A percentile compares a stretch with the other conserved stretches of the same genome.
phyloP scores from a whole-genome alignment of 2,113 vertebrate genomes.

The Dicaeum eximium region DNA sequence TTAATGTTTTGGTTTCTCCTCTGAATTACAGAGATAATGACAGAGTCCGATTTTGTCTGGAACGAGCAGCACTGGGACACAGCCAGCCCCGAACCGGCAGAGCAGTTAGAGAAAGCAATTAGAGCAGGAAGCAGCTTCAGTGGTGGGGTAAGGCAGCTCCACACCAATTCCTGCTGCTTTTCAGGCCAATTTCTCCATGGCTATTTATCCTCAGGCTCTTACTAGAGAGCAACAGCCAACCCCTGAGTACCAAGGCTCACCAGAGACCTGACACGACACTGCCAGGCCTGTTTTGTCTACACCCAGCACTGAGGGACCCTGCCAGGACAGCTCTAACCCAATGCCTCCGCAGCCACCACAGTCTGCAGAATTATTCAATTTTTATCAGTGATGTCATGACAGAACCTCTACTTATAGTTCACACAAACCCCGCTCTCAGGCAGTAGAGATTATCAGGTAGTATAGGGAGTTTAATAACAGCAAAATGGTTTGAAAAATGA shows the following conservation, averaged over 20 bases:
- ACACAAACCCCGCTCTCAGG: neutral
- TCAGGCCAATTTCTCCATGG: neutral
- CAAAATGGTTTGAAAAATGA: neutral
- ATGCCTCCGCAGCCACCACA: neutral
- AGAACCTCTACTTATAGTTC: neutral
- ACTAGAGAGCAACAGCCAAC: neutral
- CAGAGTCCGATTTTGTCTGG: neutral
- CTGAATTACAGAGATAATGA: neutral
- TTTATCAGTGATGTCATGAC: neutral
- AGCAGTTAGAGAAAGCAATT: neutral
- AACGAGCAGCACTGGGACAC: neutral
- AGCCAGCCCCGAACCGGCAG: neutral
- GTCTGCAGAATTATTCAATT: neutral
- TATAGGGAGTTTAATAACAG: neutral
- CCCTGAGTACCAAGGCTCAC: neutral
- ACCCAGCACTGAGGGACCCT: neutral
- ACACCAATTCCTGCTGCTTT: neutral
- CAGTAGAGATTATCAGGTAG: neutral
- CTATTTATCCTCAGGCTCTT: neutral
- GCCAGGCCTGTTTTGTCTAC: neutral
- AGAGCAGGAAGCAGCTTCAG: neutral
- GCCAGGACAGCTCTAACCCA: fast-evolving
- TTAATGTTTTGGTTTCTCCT: neutral
- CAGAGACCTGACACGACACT: neutral
- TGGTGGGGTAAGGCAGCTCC: neutral